Conservation (phyloP, 1,140 invertebrate genomes). For the Hypothenemus hampei region DNA sequence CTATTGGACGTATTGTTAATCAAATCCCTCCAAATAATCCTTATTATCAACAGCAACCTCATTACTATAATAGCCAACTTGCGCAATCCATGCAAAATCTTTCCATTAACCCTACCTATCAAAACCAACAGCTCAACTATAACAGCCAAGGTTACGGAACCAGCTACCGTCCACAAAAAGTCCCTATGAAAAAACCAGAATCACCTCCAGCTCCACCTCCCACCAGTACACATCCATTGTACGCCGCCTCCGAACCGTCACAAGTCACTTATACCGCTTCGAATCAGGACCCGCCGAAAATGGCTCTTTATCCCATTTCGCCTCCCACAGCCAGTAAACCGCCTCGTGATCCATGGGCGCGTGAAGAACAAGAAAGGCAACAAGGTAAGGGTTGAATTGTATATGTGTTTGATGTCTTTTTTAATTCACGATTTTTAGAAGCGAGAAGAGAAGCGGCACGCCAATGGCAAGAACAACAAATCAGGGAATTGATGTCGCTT, state of each 20-base stretch:
- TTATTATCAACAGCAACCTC: conserved; percentile 32
- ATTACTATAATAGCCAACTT: conserved; percentile 36
- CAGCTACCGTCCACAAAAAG: conserved; percentile 44
- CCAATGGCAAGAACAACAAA: conserved; percentile 68
- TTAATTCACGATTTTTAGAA: no score
- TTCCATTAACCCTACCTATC: conserved; percentile 30
- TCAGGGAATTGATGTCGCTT: conserved; percentile 65
- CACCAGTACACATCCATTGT: conserved; percentile 69
- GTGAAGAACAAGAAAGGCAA: conserved; percentile 82
- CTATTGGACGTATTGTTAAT: conserved; percentile 26
- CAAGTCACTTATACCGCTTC: conserved; percentile 55
- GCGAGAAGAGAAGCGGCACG: conserved; percentile 58
- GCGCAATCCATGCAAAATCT: conserved; percentile 44
- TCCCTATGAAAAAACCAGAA: conserved; percentile 34
- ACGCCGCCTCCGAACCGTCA: conserved; percentile 38
- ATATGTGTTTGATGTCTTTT: no score
- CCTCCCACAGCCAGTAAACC: conserved; percentile 40
- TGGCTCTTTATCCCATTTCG: conserved; percentile 60
- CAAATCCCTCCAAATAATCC: conserved; percentile 13
- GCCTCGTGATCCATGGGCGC: conserved; percentile 75
- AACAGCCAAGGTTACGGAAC: conserved; percentile 40
- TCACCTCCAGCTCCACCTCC: conserved; percentile 67
- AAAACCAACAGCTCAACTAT: conserved; percentile 29
- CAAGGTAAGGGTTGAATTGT: conserved; percentile 45
- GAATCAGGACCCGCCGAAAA: conserved; percentile 68